A percentile compares a stretch with the other conserved stretches of the same genome.
These are phyloP conservation scores for Mesorhabditis belari DNA, from an alignment of 2,888 invertebrate genomes.

Conservation along the genomic window DNA sequence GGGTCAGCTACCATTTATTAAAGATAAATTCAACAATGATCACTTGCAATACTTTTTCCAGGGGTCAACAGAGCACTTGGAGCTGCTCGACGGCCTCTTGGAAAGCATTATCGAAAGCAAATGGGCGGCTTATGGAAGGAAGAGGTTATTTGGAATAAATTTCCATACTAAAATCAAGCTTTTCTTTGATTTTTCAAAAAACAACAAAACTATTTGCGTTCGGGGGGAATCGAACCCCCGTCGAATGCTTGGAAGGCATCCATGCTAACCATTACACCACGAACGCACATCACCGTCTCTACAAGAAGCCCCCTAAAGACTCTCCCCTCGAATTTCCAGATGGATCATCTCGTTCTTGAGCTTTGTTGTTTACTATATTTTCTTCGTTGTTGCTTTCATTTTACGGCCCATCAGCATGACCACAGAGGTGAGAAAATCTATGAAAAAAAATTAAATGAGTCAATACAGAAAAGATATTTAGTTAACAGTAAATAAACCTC, in stretches of 20 bases:
- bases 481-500: too few species aligned
- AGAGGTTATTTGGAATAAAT: constrained; percentile 62
- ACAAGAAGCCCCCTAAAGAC: neutral
- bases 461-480: too few species aligned
- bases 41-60: constrained; percentile 55
- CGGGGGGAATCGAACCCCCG: constrained; percentile 30
- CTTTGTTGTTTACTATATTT: constrained; percentile 81
- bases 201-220: constrained; percentile 8
- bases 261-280: constrained; percentile 27
- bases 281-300: constrained; percentile 5
- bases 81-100: constrained; percentile 84
- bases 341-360: constrained; percentile 67
- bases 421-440: constrained; percentile 21
- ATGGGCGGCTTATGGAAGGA: constrained; percentile 93
- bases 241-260: constrained; percentile 31
- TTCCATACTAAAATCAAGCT: neutral
- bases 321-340: constrained; percentile 9
- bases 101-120: constrained; percentile 88
- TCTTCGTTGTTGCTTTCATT: constrained; percentile 80
- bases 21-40: neutral
- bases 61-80: constrained; percentile 89
- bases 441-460: neutral
- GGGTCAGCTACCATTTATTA: constrained; percentile 61
- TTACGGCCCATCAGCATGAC: constrained; percentile 63
- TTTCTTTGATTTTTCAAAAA: neutral